Evolutionary conservation across 2,888 invertebrate species (phyloP), one percentile per base, ranked within the genome.

Genomic region (Latrodectus elegans): DNA sequence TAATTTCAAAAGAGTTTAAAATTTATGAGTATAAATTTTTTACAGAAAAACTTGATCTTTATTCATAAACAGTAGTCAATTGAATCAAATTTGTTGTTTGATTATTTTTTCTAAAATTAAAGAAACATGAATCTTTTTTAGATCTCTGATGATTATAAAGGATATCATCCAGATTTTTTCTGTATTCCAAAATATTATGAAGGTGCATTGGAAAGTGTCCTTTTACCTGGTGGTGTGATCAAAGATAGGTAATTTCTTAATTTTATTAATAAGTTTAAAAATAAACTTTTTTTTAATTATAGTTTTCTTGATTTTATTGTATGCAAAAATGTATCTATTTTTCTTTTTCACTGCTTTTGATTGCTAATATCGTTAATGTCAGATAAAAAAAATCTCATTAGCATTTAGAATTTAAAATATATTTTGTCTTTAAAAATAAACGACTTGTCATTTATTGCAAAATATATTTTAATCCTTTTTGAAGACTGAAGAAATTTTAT

Each of bases 171-270:
- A 15, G 91, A 92, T 52, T 91, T 92, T 84, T 93, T 94, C 90
- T 93, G 93, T 91, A 92, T 94, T 49, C 94, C 94, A 0, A 92
- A 92, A 88, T 94, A 94, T 90, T 94, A 94, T 90, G 92, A 93
- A 86, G 92, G 92, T 12, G 93, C 93, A 89, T 90, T 94, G 76
- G 92, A 93, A 78, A 91, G 92, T 78, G 92, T 94, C n/a, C 91
- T 94, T 67, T 92, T 94, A 60, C 93, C 94, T 14, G 92, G 92
- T 89, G 94, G 94, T 14, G 90, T 93, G 22, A 92, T 93, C 26
- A 91, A 92, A 83, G 94, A 94, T 91, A 92, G 94, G 92, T 93
- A 74, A 38, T 38, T 38, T 6, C 38, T 38, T 38, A 15, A 6
- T 60, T 15, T 55, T 60, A n/a, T 15, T 60, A 60, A 6, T 15